Base-by-base conservation (phyloP, 1,140 invertebrate genomes). In the Paralvinella palmiformis region DNA sequence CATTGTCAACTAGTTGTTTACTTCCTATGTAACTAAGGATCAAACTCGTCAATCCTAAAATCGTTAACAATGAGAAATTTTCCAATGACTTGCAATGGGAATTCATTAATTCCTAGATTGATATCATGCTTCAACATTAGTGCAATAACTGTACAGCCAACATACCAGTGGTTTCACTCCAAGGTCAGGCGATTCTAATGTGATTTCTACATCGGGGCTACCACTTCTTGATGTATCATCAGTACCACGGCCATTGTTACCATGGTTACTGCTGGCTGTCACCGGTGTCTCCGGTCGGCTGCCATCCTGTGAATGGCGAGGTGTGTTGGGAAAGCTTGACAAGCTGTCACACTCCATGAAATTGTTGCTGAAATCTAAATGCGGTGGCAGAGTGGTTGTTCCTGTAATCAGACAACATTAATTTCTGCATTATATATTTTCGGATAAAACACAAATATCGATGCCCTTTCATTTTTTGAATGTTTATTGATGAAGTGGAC, bases 351-450 rank as follows among this genome's bases (percentile, higher is more conserved):
- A 22, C n/a, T 53, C 52, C 17, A 70, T 66, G 59, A 70, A 75
- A n/a, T n/a, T n/a, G 58, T 89, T 91, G 63, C 91, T 88, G 68
- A 89, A 89, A 75, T 91, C 88, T 57, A 91, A 79, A 66, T 84
- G 86, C 3, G 88, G 83, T 35, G 90, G 90, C 64, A 91, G 78
- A 64, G 88, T 84, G 22, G 86, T 82, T 29, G 89, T 90, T 59
- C 86, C 86, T 88, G 63, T n/a, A 68, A 58, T 5, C 58, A 50
- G n/a, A 64, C 44, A 58, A 41, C 37, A 41, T 41, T n/a, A 41
- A 41, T 13, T 41, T 41, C 10, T 13, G 37, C 37, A 41, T 41
- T 10, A n/a, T n/a, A n/a, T n/a, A n/a, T n/a, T n/a, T n/a, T n/a
- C n/a, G n/a, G n/a, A n/a, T n/a, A n/a, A n/a, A n/a, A n/a, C n/a